Base-by-base conservation (phyloP, 2,797 vertebrate species). In the Clarias platycephalus region DNA sequence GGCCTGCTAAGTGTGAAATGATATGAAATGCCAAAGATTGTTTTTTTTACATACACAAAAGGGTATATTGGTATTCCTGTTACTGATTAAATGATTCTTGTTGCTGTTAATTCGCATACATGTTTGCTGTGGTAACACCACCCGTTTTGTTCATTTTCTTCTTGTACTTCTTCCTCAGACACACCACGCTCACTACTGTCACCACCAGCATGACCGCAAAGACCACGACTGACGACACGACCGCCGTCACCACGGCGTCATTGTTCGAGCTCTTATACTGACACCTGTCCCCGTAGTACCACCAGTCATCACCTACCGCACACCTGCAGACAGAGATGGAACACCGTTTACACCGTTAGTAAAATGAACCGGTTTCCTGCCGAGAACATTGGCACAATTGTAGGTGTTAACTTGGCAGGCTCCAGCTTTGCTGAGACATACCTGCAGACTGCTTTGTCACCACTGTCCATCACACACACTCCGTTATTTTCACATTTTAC, bases 151-250 rank as follows among this genome's bases (percentile, higher is more conserved):
- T 4, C 0, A 55, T 20, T 82, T 60, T 18, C 37, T 88, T 84
- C 10, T 75, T 91, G 64, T 96, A 96, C 87, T 93, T 96, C 89
- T 91, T 97, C 91, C 91, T 96, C 87, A 95, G 77, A 49, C 94
- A 97, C 75, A 93, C 76, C 58, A 95, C 92, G 0, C 92, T 96
- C 89, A 96, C 87, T 1, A 90, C 81, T 0, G 94, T 96, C 60
- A 97, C 26, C 9, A 97, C 75, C 84, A 97, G 68, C 97, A 98
- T 97, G 80, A 85, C 89, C 0, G 10, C 95, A 81, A 98, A 94
- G 67, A 97, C 94, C 6, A 93, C 68, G 1, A 94, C 72, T 0
- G 95, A 94, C 13, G 96, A 94, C 31, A 94, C 94, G 5, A 92
- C 92, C 0, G 94, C 93, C 0, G 95, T 93, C 81, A 91, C 26